Conservation (phyloP, 53 echinoderm and acorn worm genomes). For the Stichopus horrens region DNA sequence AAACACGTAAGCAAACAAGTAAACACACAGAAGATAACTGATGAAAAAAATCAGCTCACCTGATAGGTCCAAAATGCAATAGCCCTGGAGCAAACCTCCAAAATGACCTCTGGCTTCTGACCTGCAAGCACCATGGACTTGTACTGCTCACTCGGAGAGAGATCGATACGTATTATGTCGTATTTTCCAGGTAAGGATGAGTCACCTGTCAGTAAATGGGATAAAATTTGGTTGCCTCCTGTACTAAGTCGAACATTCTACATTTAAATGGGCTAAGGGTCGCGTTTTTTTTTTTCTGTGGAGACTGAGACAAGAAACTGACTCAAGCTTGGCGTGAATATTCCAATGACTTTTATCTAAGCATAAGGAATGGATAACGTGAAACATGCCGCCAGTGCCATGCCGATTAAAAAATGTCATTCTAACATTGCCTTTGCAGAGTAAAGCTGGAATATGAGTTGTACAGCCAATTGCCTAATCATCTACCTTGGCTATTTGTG, state of each 20-base stretch:
- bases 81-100: slow-evolving; percentile 84
- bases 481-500: too few species aligned
- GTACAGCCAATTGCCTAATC: too few species aligned
- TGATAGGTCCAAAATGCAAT: slow-evolving; percentile 95
- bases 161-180: slow-evolving; percentile 90
- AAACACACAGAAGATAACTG: too few species aligned
- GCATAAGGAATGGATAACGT: too few species aligned
- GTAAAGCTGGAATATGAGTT: too few species aligned
- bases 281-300: not conserved
- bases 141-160: slow-evolving; percentile 93
- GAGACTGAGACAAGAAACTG: not conserved
- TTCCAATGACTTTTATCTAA: not conserved
- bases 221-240: not conserved
- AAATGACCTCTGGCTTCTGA: slow-evolving; percentile 85
- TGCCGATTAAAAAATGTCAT: too few species aligned
- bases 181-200: slow-evolving; percentile 87
- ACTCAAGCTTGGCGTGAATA: not conserved
- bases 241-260: not conserved
- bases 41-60: slow-evolving; percentile 46
- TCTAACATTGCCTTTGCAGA: too few species aligned
- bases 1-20: too few species aligned
- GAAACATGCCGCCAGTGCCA: too few species aligned
- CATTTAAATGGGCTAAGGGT: not conserved
- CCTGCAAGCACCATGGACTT: slow-evolving; percentile 98
- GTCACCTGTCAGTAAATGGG: slow-evolving; percentile 59